Evolutionary conservation across 2,797 vertebrate genomes (phyloP).

Genomic region (Sebastes iracundus): DNA sequence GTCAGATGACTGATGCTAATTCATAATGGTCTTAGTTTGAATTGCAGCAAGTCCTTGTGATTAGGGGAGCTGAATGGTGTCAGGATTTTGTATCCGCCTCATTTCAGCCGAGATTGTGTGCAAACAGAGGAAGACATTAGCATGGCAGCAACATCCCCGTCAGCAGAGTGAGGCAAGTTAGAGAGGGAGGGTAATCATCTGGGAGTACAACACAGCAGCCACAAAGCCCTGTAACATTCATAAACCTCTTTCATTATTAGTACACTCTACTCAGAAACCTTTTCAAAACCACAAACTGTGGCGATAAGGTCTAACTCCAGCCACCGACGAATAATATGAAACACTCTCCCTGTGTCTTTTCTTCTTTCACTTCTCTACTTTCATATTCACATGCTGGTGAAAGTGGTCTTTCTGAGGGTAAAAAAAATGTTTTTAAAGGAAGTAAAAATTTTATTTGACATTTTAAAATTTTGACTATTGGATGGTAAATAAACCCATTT

Average conservation of each 20-base stretch:
- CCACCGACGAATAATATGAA: conserved; percentile 64
- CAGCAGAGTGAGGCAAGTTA: neutral
- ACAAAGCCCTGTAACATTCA: conserved; percentile 20
- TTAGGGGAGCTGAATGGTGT: conserved; percentile 21
- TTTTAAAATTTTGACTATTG: neutral
- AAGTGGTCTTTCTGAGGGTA: neutral
- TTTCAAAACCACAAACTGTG: conserved; percentile 71
- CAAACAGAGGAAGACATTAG: conserved; percentile 13
- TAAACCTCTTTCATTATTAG: conserved; percentile 30
- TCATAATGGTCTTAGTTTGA: conserved; percentile 20
- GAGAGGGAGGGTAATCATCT: conserved; percentile 11
- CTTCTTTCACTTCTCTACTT: conserved; percentile 70
- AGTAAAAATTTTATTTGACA: neutral
- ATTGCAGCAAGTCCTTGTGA: conserved; percentile 16
- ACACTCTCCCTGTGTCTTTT: conserved; percentile 56
- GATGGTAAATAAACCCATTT: neutral
- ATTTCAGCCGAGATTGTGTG: conserved; percentile 29
- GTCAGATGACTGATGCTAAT: conserved; percentile 35
- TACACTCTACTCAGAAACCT: conserved; percentile 29
- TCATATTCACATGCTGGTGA: conserved; percentile 5
- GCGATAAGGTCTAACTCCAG: conserved; percentile 51
- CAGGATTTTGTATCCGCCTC: neutral
- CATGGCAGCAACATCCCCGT: neutral
- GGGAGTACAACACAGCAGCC: neutral
- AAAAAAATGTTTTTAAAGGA: neutral